Conservation (phyloP, 2,888 invertebrate genomes). For the Agrotis segetum region DNA sequence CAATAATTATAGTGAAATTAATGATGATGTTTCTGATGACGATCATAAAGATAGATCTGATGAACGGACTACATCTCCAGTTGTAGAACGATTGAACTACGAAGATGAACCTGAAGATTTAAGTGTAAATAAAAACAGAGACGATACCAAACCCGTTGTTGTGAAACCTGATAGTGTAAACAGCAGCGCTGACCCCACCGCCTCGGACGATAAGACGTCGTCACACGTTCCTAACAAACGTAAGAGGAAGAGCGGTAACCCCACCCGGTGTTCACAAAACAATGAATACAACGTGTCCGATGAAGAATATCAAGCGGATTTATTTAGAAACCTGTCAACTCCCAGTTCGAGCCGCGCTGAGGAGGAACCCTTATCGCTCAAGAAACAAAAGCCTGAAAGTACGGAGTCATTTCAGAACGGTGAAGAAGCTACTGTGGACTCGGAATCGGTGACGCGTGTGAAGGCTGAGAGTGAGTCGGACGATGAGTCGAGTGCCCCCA, state of each 20-base stretch:
- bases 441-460: constrained; percentile 83
- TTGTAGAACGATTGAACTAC: constrained; percentile 81
- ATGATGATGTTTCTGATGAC: constrained; percentile 81
- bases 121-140: constrained; percentile 92
- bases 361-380: constrained; percentile 86
- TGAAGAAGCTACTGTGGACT: constrained; percentile 83
- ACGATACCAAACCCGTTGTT: constrained; percentile 89
- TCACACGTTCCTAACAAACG: constrained; percentile 92
- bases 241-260: constrained; percentile 96
- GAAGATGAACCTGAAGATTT: constrained; percentile 93
- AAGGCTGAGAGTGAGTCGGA: constrained; percentile 90
- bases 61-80: constrained; percentile 73
- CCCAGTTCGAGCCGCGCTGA: constrained; percentile 83
- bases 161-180: constrained; percentile 76
- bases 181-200: constrained; percentile 80
- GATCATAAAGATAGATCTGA: constrained; percentile 78
- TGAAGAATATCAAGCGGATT: constrained; percentile 86
- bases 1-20: constrained; percentile 83
- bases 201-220: constrained; percentile 86
- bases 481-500: constrained; percentile 87
- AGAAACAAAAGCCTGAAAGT: constrained; percentile 87
- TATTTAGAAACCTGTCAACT: constrained; percentile 86
- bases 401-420: constrained; percentile 88
- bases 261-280: constrained; percentile 93
- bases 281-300: constrained; percentile 88